These are phyloP conservation scores for Pseudorectes ferrugineus DNA, from an alignment of 2,113 vertebrate species.

Conservation along the genomic window DNA sequence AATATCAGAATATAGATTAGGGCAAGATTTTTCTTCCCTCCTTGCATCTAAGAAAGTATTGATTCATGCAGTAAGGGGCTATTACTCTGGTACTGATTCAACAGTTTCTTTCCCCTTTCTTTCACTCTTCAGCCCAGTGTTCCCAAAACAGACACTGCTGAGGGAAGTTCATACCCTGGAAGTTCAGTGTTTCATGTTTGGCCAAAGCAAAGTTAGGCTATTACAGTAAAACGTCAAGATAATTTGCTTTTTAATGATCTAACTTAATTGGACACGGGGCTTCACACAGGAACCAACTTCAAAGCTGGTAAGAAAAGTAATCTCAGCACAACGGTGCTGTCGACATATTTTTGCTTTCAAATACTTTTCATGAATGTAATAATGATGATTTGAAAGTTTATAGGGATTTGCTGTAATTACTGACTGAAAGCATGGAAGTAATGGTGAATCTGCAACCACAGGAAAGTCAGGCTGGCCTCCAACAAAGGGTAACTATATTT, in stretches of 20 bases:
- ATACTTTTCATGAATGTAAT: not conserved
- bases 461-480: not conserved
- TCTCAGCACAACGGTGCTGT: not conserved
- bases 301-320: not conserved
- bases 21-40: not conserved
- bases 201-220: not conserved
- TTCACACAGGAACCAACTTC: not conserved
- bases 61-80: not conserved
- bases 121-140: not conserved
- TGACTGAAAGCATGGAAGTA: not conserved
- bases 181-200: not conserved
- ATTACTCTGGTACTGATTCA: not conserved
- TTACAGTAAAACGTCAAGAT: conserved; percentile 22
- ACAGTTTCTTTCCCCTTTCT: not conserved
- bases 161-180: not conserved
- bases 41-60: not conserved
- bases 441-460: not conserved
- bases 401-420: not conserved
- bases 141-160: not conserved
- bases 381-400: not conserved
- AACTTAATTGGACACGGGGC: not conserved
- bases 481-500: not conserved
- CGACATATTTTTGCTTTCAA: not conserved
- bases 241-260: not conserved
- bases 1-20: not conserved